Base-by-base conservation (phyloP, 2,888 invertebrate genomes). In the Itoplectis maculator region DNA sequence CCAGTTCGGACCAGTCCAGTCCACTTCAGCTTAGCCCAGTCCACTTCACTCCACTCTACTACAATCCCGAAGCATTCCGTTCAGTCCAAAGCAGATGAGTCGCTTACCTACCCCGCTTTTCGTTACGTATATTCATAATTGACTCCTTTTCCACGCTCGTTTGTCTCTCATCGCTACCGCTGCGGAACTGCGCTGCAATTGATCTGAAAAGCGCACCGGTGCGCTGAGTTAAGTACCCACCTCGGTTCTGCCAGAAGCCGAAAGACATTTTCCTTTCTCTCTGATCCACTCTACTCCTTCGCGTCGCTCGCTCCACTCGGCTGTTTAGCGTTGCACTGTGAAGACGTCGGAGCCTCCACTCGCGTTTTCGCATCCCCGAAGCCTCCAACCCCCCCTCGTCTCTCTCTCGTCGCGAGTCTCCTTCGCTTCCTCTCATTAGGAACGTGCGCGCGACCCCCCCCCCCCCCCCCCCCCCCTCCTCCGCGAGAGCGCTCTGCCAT, bases 401-500 rank as follows among this genome's bases (percentile, higher is more conserved):
- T n/a, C 15, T 29, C 56, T 18, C 49, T 47, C 54, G 29, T 18
- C 29, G 4, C 13, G 7, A n/a, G n/a, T n/a, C n/a, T 61, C 23
- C n/a, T 15, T 47, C 47, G 47, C 56, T 37, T 70, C 23, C 74
- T 20, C 65, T 76, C 80, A 74, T 79, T 79, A 69, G 69, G 51
- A 61, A 68, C 54, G 9, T 9, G n/a, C 54, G 9, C 11, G n/a
- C 63, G 7, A 63, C 63, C 42, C 11, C 45, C 45, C n/a, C n/a
- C n/a, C n/a, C n/a, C n/a, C n/a, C n/a, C n/a, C n/a, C n/a, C n/a
- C n/a, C n/a, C n/a, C n/a, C n/a, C n/a, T n/a, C n/a, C n/a, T n/a
- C n/a, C n/a, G n/a, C n/a, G n/a, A n/a, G n/a, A n/a, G 56, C 49
- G 73, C 54, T 72, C n/a, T 45, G 65, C 66, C 29, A 85, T 88